Percentiles rank a stretch among this genome's conserved stretches.
Conservation (phyloP, 2,113 vertebrate genomes). For the Terrapene triunguis region DNA sequence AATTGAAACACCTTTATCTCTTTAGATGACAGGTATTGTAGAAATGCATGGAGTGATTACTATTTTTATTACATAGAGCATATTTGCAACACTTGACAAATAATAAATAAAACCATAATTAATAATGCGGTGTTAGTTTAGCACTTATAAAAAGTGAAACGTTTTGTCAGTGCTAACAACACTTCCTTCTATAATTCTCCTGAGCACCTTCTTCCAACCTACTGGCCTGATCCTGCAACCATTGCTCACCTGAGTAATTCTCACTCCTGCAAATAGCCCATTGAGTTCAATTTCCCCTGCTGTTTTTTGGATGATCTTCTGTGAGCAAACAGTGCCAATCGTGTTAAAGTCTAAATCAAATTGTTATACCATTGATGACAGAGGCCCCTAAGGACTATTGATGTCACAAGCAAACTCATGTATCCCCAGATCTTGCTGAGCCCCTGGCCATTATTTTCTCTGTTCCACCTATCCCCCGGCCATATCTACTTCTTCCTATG, state of each 20-base stretch:
- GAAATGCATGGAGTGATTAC: neutral
- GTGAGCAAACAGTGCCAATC: neutral
- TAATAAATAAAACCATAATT: neutral
- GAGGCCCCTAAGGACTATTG: neutral
- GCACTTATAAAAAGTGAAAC: neutral
- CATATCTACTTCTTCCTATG: neutral
- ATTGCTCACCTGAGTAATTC: neutral
- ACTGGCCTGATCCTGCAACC: neutral
- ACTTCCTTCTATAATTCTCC: neutral
- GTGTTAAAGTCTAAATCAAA: neutral
- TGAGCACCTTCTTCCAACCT: neutral
- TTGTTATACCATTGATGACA: neutral
- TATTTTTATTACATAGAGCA: neutral
- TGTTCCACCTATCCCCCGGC: neutral
- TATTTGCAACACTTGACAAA: neutral
- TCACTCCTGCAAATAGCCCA: neutral
- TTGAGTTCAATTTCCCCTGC: neutral
- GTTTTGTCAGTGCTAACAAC: neutral
- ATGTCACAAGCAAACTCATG: neutral
- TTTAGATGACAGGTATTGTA: neutral
- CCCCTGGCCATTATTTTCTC: neutral
- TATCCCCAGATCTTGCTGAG: neutral
- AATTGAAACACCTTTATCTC: neutral
- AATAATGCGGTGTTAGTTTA: neutral
- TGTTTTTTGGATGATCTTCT: neutral